Evolutionary conservation across 2,113 vertebrate genomes (phyloP).

Genomic region (Semnopithecus entellus): DNA sequence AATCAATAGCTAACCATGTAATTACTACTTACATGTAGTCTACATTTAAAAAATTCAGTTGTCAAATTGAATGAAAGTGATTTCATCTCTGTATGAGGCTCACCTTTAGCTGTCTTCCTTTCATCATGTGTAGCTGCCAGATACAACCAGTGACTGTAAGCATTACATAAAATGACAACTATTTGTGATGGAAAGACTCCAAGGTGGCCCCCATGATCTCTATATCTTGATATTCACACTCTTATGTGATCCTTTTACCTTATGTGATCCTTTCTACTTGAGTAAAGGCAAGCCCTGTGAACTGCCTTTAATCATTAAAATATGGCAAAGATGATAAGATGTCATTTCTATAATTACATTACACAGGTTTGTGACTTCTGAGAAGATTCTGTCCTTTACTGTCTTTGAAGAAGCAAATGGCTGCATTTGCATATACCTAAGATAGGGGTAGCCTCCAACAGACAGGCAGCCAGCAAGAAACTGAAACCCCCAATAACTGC

Average conservation of each 20-base stretch:
- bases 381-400: neutral
- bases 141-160: neutral
- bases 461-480: neutral
- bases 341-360: neutral
- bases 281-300: neutral
- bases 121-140: neutral
- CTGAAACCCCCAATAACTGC: neutral
- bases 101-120: neutral
- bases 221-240: neutral
- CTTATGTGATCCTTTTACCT: neutral
- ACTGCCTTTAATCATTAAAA: neutral
- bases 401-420: neutral
- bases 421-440: neutral
- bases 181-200: neutral
- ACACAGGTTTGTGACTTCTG: neutral
- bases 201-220: neutral
- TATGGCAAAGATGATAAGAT: neutral
- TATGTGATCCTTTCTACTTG: neutral
- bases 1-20: neutral
- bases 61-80: neutral
- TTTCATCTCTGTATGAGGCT: neutral
- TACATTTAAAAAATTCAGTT: neutral
- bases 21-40: neutral
- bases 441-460: neutral
- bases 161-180: neutral